Conservation (phyloP, 23 tunicate species). For the Halocynthia roretzi region DNA sequence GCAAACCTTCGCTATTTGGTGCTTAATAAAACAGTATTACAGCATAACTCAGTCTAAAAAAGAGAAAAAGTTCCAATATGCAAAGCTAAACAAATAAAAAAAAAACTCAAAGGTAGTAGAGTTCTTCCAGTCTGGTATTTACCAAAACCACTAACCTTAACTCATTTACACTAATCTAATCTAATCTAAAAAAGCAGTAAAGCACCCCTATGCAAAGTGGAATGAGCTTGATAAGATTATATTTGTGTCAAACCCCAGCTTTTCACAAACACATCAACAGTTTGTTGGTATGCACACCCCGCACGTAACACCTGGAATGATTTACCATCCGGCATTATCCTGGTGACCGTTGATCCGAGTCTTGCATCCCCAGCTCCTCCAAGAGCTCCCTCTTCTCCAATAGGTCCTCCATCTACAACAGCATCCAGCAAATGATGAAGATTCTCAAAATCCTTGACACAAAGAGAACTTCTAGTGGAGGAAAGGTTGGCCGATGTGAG, state of each 20-base stretch:
- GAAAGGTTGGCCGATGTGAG: slow-evolving; percentile 88
- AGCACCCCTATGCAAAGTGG: no score
- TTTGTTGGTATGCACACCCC: slow-evolving; percentile 83
- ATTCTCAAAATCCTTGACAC: slow-evolving; percentile 57
- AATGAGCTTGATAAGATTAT: no score
- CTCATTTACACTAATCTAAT: no score
- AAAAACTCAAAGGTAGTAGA: no score
- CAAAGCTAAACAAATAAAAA: no score
- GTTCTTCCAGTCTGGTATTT: no score
- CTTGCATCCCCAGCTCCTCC: slow-evolving; percentile 18
- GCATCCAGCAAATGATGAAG: slow-evolving; percentile 69
- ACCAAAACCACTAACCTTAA: no score
- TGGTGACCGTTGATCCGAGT: slow-evolving; percentile 71
- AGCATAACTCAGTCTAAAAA: no score
- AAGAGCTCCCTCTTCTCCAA: slow-evolving; percentile 38
- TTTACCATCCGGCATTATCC: slow-evolving; percentile 53
- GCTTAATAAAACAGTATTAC: no score
- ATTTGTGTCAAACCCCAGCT: slow-evolving; percentile 63
- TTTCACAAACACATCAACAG: slow-evolving; percentile 38
- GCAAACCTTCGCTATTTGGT: no score
- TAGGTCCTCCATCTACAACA: slow-evolving; percentile 74
- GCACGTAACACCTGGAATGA: slow-evolving; percentile 63
- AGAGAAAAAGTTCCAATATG: no score
- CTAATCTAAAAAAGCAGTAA: no score
- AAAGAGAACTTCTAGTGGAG: slow-evolving; percentile 44